Evolutionary conservation across 2,888 invertebrate genomes (phyloP), one percentile per base, ranked within the genome.

Genomic region (Cataglyphis altisquamis): DNA sequence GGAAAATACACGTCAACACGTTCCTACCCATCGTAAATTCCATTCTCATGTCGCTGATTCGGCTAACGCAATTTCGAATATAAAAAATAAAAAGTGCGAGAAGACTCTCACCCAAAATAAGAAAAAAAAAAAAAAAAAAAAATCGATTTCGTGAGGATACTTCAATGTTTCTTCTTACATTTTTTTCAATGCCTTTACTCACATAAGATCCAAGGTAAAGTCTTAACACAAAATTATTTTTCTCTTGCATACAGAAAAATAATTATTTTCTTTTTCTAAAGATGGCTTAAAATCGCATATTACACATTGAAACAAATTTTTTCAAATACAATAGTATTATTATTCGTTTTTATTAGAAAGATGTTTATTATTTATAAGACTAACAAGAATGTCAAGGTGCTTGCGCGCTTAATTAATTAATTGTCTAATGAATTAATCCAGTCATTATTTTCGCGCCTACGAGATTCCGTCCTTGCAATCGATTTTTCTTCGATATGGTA

Each of bases 391-490:
- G 60, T 18, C 32, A 78, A 70, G 78, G 45, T 10, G 25, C n/a
- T 55, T 9, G 52, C 15, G 55, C 29, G 62, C 77, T 83, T 83
- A 86, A 85, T 82, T 82, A 72, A 84, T 80, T 82, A 25, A 25
- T 25, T 25, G 81, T 39, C 66, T 85, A 84, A 87, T 86, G 84
- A 87, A 87, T 87, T 84, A 84, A 90, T 88, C 52, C 60, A 75
- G 83, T 84, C 75, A 83, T 88, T 86, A 84, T 63, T 36, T 25
- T 86, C 67, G 57, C 86, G 85, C 87, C 91, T 85, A 90, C 91
- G 63, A 83, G 66, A 88, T 87, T 88, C 87, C 86, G 70, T 74
- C 88, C 91, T 91, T 90, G 88, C 70, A 78, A 85, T 90, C 87
- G 85, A 88, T 90, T 88, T 86, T 63, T 85, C 83, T 82, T 45